These are phyloP conservation scores for Sebastes schlegelii DNA, from an alignment of 2,113 vertebrate species.

Conservation along the genomic window DNA sequence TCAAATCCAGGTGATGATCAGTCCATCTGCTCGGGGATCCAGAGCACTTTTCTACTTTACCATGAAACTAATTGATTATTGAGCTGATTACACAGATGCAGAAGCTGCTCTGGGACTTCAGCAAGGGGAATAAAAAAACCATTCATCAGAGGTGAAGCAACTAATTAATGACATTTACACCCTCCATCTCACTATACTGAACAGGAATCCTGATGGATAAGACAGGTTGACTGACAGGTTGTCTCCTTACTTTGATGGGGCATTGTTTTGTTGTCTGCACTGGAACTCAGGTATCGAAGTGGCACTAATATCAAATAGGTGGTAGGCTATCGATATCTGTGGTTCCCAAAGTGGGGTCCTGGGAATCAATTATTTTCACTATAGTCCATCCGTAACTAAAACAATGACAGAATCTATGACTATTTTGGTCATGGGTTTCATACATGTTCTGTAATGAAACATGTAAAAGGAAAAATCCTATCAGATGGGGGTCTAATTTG, in stretches of 20 bases:
- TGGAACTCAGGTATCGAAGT: neutral
- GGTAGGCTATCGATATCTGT: no score
- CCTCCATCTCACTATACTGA: constrained; percentile 4
- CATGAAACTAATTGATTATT: constrained; percentile 13
- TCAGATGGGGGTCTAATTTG: no score
- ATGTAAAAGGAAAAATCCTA: no score
- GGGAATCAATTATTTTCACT: no score
- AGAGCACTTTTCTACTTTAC: constrained; percentile 7
- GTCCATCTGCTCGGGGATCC: neutral
- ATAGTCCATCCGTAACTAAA: no score
- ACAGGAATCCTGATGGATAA: neutral
- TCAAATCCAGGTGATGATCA: neutral
- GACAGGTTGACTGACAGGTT: neutral
- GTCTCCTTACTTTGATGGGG: no score
- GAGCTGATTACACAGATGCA: constrained; percentile 22
- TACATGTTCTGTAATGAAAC: no score
- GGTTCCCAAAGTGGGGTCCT: no score
- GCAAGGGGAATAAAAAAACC: constrained; percentile 1
- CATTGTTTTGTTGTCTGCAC: no score
- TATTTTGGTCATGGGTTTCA: no score
- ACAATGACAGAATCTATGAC: no score
- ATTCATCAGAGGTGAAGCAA: constrained; percentile 14
- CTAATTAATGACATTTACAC: neutral
- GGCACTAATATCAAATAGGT: neutral
- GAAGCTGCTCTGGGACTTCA: constrained; percentile 3